phyloP scores from a whole-genome alignment of 2,888 invertebrate genomes.

The Drosophila macrospina region DNA sequence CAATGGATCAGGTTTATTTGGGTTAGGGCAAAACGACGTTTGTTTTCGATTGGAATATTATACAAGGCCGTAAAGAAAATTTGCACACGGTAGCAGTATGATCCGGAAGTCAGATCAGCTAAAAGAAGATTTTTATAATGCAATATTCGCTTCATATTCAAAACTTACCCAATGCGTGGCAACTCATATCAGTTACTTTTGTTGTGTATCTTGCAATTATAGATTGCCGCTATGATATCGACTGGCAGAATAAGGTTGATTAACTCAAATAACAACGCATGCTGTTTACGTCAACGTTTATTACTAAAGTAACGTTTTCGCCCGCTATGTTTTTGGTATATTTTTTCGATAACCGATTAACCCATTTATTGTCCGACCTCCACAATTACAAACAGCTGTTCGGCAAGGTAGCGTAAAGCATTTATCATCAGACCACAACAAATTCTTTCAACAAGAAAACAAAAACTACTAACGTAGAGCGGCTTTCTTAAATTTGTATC shows the following conservation, averaged over 20 bases:
- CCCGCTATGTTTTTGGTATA: conserved; percentile 4
- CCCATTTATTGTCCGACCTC: conserved; percentile 27
- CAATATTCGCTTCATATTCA: too few species aligned
- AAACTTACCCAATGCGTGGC: too few species aligned
- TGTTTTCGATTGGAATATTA: neutral
- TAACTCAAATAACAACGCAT: conserved; percentile 10
- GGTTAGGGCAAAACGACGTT: conserved; percentile 8
- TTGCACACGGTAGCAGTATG: neutral
- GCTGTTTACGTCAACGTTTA: conserved; percentile 12
- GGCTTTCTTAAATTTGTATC: conserved; percentile 1
- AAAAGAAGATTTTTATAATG: neutral
- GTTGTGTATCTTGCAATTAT: conserved; percentile 5
- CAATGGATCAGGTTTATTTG: conserved; percentile 8
- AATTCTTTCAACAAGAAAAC: conserved; percentile 44
- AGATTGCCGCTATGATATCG: conserved; percentile 1
- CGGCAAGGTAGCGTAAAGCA: conserved; percentile 37
- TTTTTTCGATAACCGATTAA: conserved; percentile 18
- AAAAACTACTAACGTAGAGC: conserved; percentile 28
- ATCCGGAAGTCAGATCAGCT: conserved; percentile 3
- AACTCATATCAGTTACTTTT: neutral
- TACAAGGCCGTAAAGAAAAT: neutral
- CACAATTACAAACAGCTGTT: conserved; percentile 45
- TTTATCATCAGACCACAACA: conserved; percentile 54
- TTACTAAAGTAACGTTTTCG: neutral
- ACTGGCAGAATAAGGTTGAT: neutral